Evolutionary conservation across 2,113 vertebrate species (phyloP), one percentile per base, ranked within the genome.

Genomic region (Cyrtonyx montezumae): DNA sequence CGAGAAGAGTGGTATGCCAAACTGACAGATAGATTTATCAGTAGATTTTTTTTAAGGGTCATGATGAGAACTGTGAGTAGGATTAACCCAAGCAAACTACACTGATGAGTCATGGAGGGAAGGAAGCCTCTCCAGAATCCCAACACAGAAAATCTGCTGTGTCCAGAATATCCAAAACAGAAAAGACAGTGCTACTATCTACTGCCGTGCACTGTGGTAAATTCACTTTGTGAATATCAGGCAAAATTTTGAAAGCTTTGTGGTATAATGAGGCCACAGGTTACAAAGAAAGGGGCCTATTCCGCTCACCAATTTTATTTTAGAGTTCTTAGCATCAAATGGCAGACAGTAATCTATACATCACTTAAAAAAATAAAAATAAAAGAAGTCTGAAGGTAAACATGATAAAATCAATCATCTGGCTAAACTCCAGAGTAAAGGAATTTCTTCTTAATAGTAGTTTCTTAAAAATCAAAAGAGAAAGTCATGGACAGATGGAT

Each of bases 181-280:
- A 42, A 36, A 20, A 14, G 8, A 68, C 28, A 61, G 25, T 66
- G 8, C 17, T 26, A 13, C 77, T 80, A 77, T 11, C 30, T 16
- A 78, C 17, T 5, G 6, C 25, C 0, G 0, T 21, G 8, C 32
- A 62, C 34, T 25, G 23, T 65, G 56, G 6, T 16, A 85, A 85
- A 23, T 68, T 28, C 26, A 43, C 18, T 68, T 84, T 14, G 18
- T 78, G 84, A 40, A 74, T 75, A 71, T 36, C 43, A 91, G 88
- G 11, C 11, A 61, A 69, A 79, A 19, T 77, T 74, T 69, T 90
- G 82, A 88, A 88, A 20, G 19, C 78, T 88, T 90, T 66, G n/a
- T 4, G 5, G 34, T 37, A 32, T 67, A 81, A 88, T 34, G 3
- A 90, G 46, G 25, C n/a, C n/a, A 56, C 19, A 75, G 63, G 1